Evolutionary conservation across 2,888 invertebrate species (phyloP).

Genomic region (Dendrolimus pini): DNA sequence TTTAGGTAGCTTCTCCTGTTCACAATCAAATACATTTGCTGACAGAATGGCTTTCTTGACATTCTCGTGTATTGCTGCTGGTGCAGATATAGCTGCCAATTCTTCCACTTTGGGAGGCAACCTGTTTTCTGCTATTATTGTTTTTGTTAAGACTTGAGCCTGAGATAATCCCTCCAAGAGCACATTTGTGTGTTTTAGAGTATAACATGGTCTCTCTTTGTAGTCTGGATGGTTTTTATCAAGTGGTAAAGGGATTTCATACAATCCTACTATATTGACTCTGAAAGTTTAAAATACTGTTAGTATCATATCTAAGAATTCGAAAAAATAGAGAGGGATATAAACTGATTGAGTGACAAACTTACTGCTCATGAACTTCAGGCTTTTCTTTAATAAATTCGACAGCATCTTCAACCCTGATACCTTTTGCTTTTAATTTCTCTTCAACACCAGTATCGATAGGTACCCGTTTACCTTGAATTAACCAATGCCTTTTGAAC

Average conservation of each 20-base stretch:
- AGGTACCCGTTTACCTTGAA: conserved; percentile 79
- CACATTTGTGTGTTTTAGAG: conserved; percentile 78
- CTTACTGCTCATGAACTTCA: conserved; percentile 39
- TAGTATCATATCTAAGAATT: not conserved
- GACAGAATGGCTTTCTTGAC: conserved; percentile 79
- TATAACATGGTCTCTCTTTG: conserved; percentile 77
- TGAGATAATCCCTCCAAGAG: conserved; percentile 85
- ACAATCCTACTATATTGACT: conserved; percentile 58
- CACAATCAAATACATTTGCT: conserved; percentile 85
- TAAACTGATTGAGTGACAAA: not conserved
- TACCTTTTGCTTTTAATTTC: conserved; percentile 72
- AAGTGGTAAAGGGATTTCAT: conserved; percentile 46
- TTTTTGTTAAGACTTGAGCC: conserved; percentile 89
- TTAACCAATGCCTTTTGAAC: conserved; percentile 83
- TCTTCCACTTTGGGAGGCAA: conserved; percentile 79
- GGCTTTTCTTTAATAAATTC: conserved; percentile 72
- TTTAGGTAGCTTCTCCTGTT: conserved; percentile 86
- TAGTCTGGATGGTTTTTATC: conserved; percentile 81
- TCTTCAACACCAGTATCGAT: conserved; percentile 73
- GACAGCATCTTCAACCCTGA: conserved; percentile 77
- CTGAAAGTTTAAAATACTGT: conserved; percentile 29
- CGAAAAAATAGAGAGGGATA: not conserved
- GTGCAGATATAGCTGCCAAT: conserved; percentile 62
- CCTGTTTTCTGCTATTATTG: conserved; percentile 77
- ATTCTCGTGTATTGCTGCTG: conserved; percentile 71